A percentile compares a stretch with the other conserved stretches of the same genome.
These are phyloP conservation scores for Drosophila differens DNA, from an alignment of 2,888 invertebrate species.

Conservation along the genomic window DNA sequence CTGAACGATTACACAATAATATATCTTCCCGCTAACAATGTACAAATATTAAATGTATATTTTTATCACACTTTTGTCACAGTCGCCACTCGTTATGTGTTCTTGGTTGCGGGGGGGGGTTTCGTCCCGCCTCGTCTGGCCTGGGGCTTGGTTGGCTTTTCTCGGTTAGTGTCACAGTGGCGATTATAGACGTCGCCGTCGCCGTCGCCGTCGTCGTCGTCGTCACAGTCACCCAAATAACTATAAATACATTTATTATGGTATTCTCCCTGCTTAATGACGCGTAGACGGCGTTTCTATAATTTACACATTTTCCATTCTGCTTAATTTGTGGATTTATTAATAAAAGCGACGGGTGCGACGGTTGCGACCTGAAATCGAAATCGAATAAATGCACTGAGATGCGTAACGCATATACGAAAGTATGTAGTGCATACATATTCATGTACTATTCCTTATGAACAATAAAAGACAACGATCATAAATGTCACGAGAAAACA, in stretches of 20 bases:
- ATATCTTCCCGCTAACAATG: slow-evolving; percentile 80
- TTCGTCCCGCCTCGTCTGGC: slow-evolving; percentile 21
- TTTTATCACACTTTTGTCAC: slow-evolving; percentile 77
- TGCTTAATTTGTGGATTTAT: slow-evolving; percentile 71
- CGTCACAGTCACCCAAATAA: slow-evolving; percentile 72
- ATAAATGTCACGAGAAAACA: slow-evolving; percentile 48
- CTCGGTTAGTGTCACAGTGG: slow-evolving; percentile 79
- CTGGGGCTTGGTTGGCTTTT: slow-evolving; percentile 35
- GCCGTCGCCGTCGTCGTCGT: slow-evolving; percentile 59
- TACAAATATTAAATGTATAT: slow-evolving; percentile 81
- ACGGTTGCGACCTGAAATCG: slow-evolving; percentile 43
- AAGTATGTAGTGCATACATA: neutral
- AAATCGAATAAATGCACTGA: slow-evolving; percentile 55
- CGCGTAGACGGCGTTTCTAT: slow-evolving; percentile 71
- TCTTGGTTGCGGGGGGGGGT: neutral
- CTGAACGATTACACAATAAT: slow-evolving; percentile 71
- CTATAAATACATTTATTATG: slow-evolving; percentile 82
- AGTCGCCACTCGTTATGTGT: slow-evolving; percentile 34
- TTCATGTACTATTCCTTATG: slow-evolving; percentile 33
- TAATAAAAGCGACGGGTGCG: slow-evolving; percentile 51
- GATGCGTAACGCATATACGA: neutral
- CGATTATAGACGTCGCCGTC: slow-evolving; percentile 72
- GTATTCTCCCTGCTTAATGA: slow-evolving; percentile 81
- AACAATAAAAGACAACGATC: slow-evolving; percentile 57
- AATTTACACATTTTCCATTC: slow-evolving; percentile 74